A percentile compares a stretch with the other conserved stretches of the same genome.
phyloP scores from a whole-genome alignment of 2,797 vertebrate species.

The Liparis tanakae region DNA sequence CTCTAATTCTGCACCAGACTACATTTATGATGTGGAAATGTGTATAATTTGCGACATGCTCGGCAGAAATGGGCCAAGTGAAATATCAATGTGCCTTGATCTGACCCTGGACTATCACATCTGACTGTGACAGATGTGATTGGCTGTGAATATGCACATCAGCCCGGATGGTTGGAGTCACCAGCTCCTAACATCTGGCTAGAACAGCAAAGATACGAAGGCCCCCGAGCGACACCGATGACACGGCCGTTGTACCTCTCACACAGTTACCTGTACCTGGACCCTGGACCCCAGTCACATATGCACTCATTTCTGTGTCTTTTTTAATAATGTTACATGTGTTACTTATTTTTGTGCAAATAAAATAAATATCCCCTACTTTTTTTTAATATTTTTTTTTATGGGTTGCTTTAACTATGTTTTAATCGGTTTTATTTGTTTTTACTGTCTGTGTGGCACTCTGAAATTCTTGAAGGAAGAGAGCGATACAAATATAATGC shows the following conservation, averaged over 20 bases:
- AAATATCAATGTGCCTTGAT: conserved; percentile 75
- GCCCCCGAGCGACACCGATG: conserved; percentile 21
- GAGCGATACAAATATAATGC: too few relatives aligned
- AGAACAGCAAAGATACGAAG: conserved; percentile 29
- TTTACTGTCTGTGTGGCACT: too few relatives aligned
- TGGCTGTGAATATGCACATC: conserved; percentile 61
- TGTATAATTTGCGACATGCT: conserved; percentile 69
- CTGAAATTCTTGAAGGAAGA: too few relatives aligned
- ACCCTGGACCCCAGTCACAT: too few relatives aligned
- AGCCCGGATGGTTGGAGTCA: conserved; percentile 51
- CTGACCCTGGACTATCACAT: conserved; percentile 68
- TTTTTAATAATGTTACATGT: too few relatives aligned
- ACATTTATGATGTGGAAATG: conserved; percentile 66
- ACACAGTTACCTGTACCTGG: too few relatives aligned
- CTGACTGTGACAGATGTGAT: conserved; percentile 71
- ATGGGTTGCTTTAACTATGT: too few relatives aligned
- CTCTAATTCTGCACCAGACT: conserved; percentile 64
- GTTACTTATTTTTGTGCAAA: too few relatives aligned
- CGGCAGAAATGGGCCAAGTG: conserved; percentile 67
- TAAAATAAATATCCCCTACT: too few relatives aligned
- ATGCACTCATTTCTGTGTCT: too few relatives aligned
- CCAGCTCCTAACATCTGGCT: conserved; percentile 32
- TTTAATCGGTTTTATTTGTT: too few relatives aligned
- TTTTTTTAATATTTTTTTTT: too few relatives aligned
- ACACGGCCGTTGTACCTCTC: conserved; percentile 31